Evolutionary conservation across 2,888 invertebrate species (phyloP), one percentile per base, ranked within the genome.

Genomic region (Scrobipalpa atriplicella): DNA sequence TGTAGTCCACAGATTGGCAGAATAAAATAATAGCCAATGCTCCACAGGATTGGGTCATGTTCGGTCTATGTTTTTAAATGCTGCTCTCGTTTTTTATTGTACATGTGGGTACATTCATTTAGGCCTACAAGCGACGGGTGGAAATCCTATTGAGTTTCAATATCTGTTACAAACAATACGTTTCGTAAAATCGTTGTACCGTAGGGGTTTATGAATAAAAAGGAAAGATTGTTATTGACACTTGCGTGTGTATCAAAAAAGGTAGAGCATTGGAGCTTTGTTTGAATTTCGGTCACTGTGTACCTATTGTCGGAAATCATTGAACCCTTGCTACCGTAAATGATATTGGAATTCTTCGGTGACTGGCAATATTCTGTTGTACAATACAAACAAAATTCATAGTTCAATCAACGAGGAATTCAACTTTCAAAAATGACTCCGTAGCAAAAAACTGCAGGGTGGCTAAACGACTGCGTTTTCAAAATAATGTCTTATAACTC

Each of bases 21-120:
- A 58, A 36, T 29, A 58, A 58, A 58, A 58, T n/a, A 58, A 58
- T 36, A 36, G 36, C 10, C 36, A 8, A 1, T 52, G 18, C 19
- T 51, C 10, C 19, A 1, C 47, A n/a, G 16, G 19, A 52, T 52
- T 52, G 52, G 52, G 52, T 6, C 52, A 10, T 52, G 52, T 52
- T 19, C 52, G 9, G 47, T 47, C 16, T 52, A 5, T 16, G 16
- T 47, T 16, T 52, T 52, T 52, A 52, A 52, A 52, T 47, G 47
- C n/a, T 16, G 9, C 8, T 2, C 52, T 56, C 18, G n/a, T 29
- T 56, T 56, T 56, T 21, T 56, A 29, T 56, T 56, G 11, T 56
- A 19, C 56, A 56, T 56, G 29, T n/a, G 56, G 56, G 36, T 29
- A 56, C 56, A 56, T 56, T 56, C 29, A 36, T 56, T 56, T 56